A percentile compares a stretch with the other conserved stretches of the same genome.
phyloP scores from a whole-genome alignment of 2,888 invertebrate genomes.

The Fragum fragum region DNA sequence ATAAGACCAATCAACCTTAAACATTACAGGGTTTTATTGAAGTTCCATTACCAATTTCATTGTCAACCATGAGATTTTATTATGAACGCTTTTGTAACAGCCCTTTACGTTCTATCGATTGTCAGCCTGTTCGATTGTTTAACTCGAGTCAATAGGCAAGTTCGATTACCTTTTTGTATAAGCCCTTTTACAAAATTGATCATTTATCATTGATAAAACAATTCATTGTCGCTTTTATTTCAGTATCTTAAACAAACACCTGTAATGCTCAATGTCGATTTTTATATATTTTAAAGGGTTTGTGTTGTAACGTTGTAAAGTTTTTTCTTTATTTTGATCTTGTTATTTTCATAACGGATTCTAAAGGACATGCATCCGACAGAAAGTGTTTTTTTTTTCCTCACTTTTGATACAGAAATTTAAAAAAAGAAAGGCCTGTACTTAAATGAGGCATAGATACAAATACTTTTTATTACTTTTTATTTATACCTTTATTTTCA shows the following conservation, averaged over 20 bases:
- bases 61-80: constrained; percentile 17
- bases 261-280: background rate
- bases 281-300: no score
- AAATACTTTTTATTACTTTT: no score
- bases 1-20: constrained; percentile 10
- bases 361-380: no score
- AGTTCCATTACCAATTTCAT: constrained; percentile 11
- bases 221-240: constrained; percentile 15
- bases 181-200: constrained; percentile 5
- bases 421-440: no score
- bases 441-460: no score
- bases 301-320: no score
- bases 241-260: constrained; percentile 3
- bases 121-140: constrained; percentile 21
- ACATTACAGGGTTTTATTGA: constrained; percentile 24
- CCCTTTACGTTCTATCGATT: constrained; percentile 15
- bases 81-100: background rate
- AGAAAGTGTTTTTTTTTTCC: no score
- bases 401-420: no score
- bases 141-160: constrained; percentile 24
- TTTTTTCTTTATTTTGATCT: no score
- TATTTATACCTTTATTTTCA: no score
- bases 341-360: no score
- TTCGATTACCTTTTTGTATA: constrained; percentile 19
- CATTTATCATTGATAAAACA: constrained; percentile 9